These are phyloP conservation scores for Sussaba pulchella DNA, from an alignment of 2,888 invertebrate species.

Conservation along the genomic window DNA sequence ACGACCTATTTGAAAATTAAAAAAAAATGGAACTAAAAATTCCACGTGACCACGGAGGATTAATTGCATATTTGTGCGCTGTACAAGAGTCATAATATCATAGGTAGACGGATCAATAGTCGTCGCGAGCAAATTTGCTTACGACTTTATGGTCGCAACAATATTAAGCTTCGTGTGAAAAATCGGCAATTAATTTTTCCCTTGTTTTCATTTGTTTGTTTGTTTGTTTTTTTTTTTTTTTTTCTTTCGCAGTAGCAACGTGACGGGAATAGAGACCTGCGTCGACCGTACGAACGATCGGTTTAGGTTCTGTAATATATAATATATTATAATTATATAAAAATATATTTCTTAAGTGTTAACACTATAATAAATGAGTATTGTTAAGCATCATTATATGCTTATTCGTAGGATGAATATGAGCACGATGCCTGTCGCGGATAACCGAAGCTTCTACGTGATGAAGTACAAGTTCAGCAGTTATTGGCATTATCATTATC, in stretches of 20 bases:
- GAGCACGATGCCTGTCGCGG: constrained; percentile 84
- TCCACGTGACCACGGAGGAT: too few relatives aligned
- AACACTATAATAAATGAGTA: constrained; percentile 85
- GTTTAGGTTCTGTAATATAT: constrained; percentile 78
- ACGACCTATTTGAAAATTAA: too few relatives aligned
- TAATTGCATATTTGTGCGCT: too few relatives aligned
- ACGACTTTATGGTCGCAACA: neutral
- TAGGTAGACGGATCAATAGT: neutral
- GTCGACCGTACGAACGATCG: constrained; percentile 74
- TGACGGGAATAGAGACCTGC: constrained; percentile 71
- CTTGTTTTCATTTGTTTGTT: neutral
- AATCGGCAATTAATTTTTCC: neutral
- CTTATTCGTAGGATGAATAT: constrained; percentile 74
- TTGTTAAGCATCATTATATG: constrained; percentile 82
- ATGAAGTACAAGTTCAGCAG: constrained; percentile 77
- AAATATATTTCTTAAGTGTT: constrained; percentile 84
- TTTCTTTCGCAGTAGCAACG: constrained; percentile 24
- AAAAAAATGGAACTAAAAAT: too few relatives aligned
- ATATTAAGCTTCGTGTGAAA: constrained; percentile 17
- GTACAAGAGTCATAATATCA: neutral
- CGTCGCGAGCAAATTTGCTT: constrained; percentile 15
- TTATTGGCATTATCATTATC: constrained; percentile 53
- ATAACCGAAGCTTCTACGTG: constrained; percentile 83
- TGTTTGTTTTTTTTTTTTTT: neutral
- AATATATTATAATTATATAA: constrained; percentile 84